Evolutionary conservation across 2,888 invertebrate species (phyloP).

Genomic region (Microdon myrmicae): DNA sequence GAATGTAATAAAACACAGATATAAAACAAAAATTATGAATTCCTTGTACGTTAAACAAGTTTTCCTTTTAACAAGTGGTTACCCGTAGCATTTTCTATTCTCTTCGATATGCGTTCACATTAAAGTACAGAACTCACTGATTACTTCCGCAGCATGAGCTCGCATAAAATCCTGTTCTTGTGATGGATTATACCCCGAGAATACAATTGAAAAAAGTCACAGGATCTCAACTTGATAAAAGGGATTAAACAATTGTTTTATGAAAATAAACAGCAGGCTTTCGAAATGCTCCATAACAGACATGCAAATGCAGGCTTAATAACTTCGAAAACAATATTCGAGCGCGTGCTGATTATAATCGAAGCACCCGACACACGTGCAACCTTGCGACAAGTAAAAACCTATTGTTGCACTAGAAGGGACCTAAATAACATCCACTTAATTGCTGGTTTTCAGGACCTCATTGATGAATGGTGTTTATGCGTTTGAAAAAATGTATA

Average conservation of each 20-base stretch:
- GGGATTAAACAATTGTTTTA: constrained; percentile 39
- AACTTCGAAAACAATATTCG: constrained; percentile 24
- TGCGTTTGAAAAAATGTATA: too few species aligned
- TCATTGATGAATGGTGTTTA: background rate
- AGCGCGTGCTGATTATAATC: constrained; percentile 44
- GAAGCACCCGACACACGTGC: constrained; percentile 39
- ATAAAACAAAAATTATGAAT: too few species aligned
- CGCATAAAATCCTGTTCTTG: constrained; percentile 5
- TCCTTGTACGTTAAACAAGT: too few species aligned
- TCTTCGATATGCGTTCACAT: too few species aligned
- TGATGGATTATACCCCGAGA: background rate
- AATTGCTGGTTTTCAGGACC: constrained; percentile 8
- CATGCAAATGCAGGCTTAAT: constrained; percentile 30
- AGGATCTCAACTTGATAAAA: constrained; percentile 7
- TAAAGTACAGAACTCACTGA: constrained; percentile 24
- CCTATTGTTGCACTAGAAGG: constrained; percentile 10
- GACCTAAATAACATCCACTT: background rate
- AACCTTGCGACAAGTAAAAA: constrained; percentile 12
- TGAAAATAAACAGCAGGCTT: constrained; percentile 44
- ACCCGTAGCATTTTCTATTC: too few species aligned
- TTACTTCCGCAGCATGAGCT: constrained; percentile 37
- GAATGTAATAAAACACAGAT: too few species aligned
- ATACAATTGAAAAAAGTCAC: constrained; percentile 7
- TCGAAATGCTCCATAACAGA: constrained; percentile 4
- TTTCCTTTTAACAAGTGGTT: too few species aligned